Evolutionary conservation across 2,113 vertebrate species (phyloP), one percentile per base, ranked within the genome.

Genomic region (Mormyrus iriodes): DNA sequence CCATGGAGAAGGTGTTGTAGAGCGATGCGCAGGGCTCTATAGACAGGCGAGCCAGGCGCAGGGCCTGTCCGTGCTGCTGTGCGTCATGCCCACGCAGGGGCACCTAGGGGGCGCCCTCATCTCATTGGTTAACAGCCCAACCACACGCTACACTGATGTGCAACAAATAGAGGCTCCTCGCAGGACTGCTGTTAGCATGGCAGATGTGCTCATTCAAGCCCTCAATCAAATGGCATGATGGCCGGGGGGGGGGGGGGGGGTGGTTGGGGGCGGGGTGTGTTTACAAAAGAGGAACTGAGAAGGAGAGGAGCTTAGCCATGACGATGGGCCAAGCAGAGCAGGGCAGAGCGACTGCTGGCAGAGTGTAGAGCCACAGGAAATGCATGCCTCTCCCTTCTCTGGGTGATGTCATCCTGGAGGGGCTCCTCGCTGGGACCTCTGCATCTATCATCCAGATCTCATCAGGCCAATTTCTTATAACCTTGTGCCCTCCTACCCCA

Each of bases 1-100:
- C 96, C 93, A 96, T 95, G 96, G 96, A 94, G 94, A 95, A 94
- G 90, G 92, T 90, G 90, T 90, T 65, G 85, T 91, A 94, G 94
- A 92, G 92, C 91, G 92, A 91, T 92, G 83, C 89, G 55, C 87
- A 92, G 92, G 94, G 86, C 89, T 86, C 91, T 90, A 17, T 90
- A 92, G 90, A 91, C 92, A 90, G 90, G 91, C 90, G 91, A 61
- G 21, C 86, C 39, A 93, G 93, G 91, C 93, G 92, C 88, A 35
- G 91, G 91, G 86, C 73, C 85, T 1, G 90, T 61, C 85, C 91
- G 13, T 3, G 58, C 58, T 4, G 87, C 89, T 88, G 24, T 19
- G 35, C 13, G 44, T 88, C 44, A 65, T 58, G 24, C 24, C 24
- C 21, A 44, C 46, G 9, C 58, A 21, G 35, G 51, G 92, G 94